phyloP scores from a whole-genome alignment of 2,888 invertebrate species.

The Tipula helvola region DNA sequence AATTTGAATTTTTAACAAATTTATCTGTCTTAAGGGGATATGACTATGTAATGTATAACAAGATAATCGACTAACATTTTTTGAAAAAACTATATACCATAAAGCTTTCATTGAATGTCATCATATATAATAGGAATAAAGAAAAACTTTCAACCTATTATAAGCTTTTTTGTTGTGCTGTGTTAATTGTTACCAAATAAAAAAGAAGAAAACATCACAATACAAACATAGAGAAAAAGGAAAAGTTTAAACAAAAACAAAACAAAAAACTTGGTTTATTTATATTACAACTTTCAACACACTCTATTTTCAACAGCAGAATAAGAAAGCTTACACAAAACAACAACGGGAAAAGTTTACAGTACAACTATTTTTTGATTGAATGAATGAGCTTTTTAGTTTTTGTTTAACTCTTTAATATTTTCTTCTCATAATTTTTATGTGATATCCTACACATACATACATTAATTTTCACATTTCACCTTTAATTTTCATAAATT shows the following conservation, averaged over 20 bases:
- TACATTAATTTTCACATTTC: not conserved
- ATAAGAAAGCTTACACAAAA: not conserved
- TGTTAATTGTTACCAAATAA: not conserved
- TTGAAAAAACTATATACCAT: not conserved
- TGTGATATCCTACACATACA: not conserved
- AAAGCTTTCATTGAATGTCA: not conserved
- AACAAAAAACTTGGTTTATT: not conserved
- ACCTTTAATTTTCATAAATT: slow-evolving; percentile 4
- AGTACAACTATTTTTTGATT: not conserved
- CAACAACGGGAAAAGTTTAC: not conserved
- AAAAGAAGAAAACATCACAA: not conserved
- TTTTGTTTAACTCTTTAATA: not conserved
- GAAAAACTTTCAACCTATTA: not conserved
- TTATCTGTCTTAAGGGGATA: too few relatives aligned
- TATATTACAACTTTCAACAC: not conserved
- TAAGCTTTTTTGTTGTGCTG: not conserved
- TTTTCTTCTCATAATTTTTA: not conserved
- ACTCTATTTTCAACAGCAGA: not conserved
- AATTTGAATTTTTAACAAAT: not conserved
- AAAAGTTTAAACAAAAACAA: not conserved
- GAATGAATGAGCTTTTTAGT: not conserved
- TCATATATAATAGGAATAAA: not conserved
- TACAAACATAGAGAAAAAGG: not conserved
- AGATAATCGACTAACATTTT: not conserved
- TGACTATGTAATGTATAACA: too few relatives aligned